These are phyloP conservation scores for Jordanella pulchra DNA, from an alignment of 2,797 vertebrate genomes.

Conservation along the genomic window DNA sequence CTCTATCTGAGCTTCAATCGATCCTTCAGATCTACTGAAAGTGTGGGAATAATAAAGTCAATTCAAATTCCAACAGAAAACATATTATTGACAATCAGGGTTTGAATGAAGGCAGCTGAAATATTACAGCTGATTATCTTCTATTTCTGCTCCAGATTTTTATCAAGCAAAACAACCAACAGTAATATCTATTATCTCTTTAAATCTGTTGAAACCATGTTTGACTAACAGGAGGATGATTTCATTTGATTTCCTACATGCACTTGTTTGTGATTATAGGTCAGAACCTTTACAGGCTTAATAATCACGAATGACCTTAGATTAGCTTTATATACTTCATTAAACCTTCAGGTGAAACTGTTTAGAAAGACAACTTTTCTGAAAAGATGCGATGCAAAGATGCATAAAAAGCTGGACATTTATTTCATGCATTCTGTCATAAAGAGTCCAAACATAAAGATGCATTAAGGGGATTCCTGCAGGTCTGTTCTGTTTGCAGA, in stretches of 20 bases:
- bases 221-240: too few species aligned
- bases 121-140: too few species aligned
- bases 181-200: too few species aligned
- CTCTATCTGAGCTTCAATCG: background rate
- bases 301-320: background rate
- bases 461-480: background rate
- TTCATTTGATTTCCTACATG: too few species aligned
- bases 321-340: background rate
- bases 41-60: background rate
- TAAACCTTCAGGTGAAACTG: background rate
- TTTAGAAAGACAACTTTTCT: background rate
- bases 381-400: background rate
- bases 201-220: too few species aligned
- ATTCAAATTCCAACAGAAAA: background rate
- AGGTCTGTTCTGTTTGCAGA: background rate
- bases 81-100: background rate
- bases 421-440: background rate
- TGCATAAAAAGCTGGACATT: background rate
- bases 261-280: too few species aligned
- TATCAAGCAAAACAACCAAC: too few species aligned
- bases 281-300: background rate
- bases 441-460: background rate
- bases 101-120: too few species aligned
- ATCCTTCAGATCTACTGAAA: background rate
- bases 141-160: too few species aligned